Evolutionary conservation across 2,888 invertebrate species (phyloP).

Genomic region (Sipha maydis): DNA sequence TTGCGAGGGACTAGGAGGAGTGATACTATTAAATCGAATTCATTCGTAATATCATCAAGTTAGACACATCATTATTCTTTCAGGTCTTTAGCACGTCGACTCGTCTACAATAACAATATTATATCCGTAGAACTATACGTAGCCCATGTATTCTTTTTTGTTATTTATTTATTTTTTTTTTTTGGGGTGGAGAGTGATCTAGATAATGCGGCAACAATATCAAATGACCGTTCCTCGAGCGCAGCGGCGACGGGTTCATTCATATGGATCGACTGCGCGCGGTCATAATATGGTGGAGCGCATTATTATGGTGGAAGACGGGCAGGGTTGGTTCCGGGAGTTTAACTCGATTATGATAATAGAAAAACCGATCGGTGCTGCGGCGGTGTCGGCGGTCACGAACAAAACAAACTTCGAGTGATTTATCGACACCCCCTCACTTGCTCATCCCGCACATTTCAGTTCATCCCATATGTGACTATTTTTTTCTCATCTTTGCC

Average conservation of each 20-base stretch:
- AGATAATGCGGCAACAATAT: constrained; percentile 24
- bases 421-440: constrained; percentile 45
- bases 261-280: constrained; percentile 52
- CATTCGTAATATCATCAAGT: neutral
- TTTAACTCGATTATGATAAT: constrained; percentile 62
- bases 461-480: constrained; percentile 39
- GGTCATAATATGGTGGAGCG: constrained; percentile 23
- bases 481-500: constrained; percentile 40
- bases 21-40: constrained; percentile 1
- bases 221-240: constrained; percentile 38
- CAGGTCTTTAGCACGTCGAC: neutral
- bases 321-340: constrained; percentile 41
- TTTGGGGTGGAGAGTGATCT: neutral
- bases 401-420: constrained; percentile 59
- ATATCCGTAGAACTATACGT: neutral
- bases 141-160: too few species aligned
- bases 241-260: constrained; percentile 32
- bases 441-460: neutral
- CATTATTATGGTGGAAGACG: neutral
- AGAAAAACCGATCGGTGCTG: constrained; percentile 55
- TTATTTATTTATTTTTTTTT: too few species aligned
- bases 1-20: too few species aligned
- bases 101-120: neutral
- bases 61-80: constrained; percentile 29
- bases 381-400: constrained; percentile 51